These are phyloP conservation scores for Pseudeuparius sepicola DNA, from an alignment of 2,888 invertebrate species.

Conservation along the genomic window DNA sequence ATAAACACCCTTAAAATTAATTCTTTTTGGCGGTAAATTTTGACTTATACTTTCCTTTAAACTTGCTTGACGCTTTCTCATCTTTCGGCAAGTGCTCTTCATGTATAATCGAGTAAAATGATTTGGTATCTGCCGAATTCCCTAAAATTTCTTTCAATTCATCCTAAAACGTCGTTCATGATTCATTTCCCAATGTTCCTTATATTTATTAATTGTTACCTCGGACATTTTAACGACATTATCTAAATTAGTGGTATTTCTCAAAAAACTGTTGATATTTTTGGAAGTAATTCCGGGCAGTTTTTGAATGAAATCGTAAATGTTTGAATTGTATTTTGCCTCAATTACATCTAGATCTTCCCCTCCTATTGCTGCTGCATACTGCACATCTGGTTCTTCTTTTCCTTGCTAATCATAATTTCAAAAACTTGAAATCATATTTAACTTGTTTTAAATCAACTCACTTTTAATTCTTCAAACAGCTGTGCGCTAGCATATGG, in stretches of 20 bases:
- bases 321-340: constrained; percentile 48
- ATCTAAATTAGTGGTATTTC: constrained; percentile 49
- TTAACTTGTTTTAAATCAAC: constrained; percentile 3
- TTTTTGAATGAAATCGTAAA: constrained; percentile 63
- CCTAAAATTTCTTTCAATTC: constrained; percentile 62
- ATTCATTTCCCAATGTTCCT: too few species aligned
- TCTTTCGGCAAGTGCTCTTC: constrained; percentile 51
- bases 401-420: constrained; percentile 55
- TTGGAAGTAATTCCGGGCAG: constrained; percentile 83
- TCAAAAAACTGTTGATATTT: constrained; percentile 69
- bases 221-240: constrained; percentile 25
- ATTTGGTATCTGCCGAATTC: constrained; percentile 58
- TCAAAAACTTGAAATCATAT: neutral
- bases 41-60: constrained; percentile 26
- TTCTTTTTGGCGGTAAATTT: too few species aligned
- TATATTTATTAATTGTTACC: constrained; percentile 23
- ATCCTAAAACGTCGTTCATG: constrained; percentile 46
- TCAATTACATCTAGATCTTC: constrained; percentile 46
- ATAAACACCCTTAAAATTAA: too few species aligned
- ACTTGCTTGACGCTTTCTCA: constrained; percentile 28
- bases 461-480: constrained; percentile 87
- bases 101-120: constrained; percentile 62
- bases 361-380: constrained; percentile 62
- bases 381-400: constrained; percentile 65
- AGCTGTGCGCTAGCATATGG: constrained; percentile 93